These are phyloP conservation scores for Entelurus aequoreus DNA, from an alignment of 2,113 vertebrate species.

Conservation along the genomic window DNA sequence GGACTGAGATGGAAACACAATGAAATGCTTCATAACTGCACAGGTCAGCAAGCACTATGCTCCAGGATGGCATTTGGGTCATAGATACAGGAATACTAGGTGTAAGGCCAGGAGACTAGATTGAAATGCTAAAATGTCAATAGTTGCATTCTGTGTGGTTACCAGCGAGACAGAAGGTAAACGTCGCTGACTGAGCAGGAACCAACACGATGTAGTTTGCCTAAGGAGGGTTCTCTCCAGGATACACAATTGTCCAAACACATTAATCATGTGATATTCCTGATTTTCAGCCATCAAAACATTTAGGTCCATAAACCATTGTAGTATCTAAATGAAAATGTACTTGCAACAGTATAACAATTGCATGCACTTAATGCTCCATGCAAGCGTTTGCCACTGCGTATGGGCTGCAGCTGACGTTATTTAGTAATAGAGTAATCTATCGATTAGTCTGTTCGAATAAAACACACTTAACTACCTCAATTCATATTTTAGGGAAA, in stretches of 20 bases:
- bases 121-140: too few species aligned
- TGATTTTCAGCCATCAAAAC: too few species aligned
- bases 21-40: slow-evolving; percentile 46
- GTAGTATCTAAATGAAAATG: too few species aligned
- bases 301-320: too few species aligned
- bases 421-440: too few species aligned
- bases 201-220: slow-evolving; percentile 37
- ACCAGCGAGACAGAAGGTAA: slow-evolving; percentile 1
- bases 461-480: too few species aligned
- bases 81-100: neutral
- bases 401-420: too few species aligned
- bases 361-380: too few species aligned
- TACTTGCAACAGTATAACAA: too few species aligned
- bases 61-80: slow-evolving; percentile 24
- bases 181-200: slow-evolving; percentile 33
- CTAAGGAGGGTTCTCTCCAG: slow-evolving; percentile 42
- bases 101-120: too few species aligned
- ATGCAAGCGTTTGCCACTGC: neutral
- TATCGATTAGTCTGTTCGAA: too few species aligned
- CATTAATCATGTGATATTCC: neutral
- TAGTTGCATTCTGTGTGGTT: neutral
- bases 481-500: too few species aligned
- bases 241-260: slow-evolving; percentile 7
- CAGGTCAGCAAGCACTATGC: slow-evolving; percentile 59
- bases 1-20: slow-evolving; percentile 41